Conservation (phyloP, 2,888 invertebrate species). For the Metellina segmentata region DNA sequence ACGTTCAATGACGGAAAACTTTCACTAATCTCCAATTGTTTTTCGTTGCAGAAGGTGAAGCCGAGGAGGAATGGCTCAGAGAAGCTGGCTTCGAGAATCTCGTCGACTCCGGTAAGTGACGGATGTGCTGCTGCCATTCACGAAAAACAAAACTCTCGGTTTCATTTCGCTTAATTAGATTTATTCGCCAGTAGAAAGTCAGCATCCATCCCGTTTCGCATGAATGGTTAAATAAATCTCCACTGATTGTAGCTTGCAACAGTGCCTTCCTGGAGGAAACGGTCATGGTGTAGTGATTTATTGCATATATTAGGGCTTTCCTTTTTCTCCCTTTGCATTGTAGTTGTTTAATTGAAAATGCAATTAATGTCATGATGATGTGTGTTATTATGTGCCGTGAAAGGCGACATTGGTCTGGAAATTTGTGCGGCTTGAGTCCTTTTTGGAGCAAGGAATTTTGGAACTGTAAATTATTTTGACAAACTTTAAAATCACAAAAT, state of each 20-base stretch:
- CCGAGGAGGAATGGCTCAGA: constrained; percentile 73
- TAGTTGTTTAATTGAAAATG: background rate
- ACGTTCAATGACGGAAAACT: too few relatives aligned
- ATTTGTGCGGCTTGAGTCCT: too few relatives aligned
- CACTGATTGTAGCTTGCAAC: background rate
- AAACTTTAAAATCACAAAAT: too few relatives aligned
- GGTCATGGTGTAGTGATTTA: background rate
- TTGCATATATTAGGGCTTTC: background rate
- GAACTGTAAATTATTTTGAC: too few relatives aligned
- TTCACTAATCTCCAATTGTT: too few relatives aligned
- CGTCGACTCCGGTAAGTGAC: constrained; percentile 69
- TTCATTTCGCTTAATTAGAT: background rate
- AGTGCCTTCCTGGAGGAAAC: background rate
- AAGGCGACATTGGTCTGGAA: background rate
- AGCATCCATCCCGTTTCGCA: background rate
- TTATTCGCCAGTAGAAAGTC: background rate
- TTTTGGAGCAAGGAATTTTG: too few relatives aligned
- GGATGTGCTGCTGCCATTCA: background rate
- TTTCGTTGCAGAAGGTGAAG: constrained; percentile 69
- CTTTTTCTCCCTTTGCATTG: background rate
- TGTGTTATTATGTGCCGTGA: background rate
- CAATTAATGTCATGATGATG: background rate
- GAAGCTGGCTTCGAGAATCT: constrained; percentile 73
- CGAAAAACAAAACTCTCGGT: constrained; percentile 4
- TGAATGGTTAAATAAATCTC: constrained; percentile 12